A percentile compares a stretch with the other conserved stretches of the same genome.
These are phyloP conservation scores for Fopius arisanus DNA, from an alignment of 1,140 invertebrate genomes.

Conservation along the genomic window DNA sequence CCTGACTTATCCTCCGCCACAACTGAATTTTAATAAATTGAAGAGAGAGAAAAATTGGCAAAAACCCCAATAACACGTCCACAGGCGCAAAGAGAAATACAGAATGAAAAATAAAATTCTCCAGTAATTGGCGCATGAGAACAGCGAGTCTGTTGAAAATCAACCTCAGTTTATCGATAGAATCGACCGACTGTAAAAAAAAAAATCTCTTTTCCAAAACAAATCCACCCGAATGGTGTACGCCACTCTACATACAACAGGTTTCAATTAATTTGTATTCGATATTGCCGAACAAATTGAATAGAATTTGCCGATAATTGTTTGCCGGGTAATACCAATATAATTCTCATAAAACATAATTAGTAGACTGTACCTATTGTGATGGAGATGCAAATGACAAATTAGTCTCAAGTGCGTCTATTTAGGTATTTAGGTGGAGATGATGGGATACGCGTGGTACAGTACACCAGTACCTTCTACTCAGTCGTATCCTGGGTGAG, in stretches of 20 bases:
- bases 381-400: not conserved
- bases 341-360: constrained; percentile 6
- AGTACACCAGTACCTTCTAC: not conserved
- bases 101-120: not conserved
- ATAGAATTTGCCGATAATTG: not conserved
- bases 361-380: not conserved
- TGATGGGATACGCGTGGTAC: not conserved
- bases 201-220: not conserved
- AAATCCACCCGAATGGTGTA: not conserved
- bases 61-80: not conserved
- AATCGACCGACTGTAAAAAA: not conserved
- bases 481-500: not conserved
- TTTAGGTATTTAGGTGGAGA: constrained; percentile 9
- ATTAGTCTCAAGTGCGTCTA: constrained; percentile 2
- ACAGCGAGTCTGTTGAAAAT: not conserved
- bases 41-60: not conserved
- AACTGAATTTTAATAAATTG: not conserved
- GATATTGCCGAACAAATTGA: not conserved
- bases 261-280: not conserved
- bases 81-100: not conserved
- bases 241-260: not conserved
- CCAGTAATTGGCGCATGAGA: not conserved
- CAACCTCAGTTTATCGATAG: not conserved
- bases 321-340: not conserved
- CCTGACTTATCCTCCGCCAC: constrained; percentile 14